Evolutionary conservation across 2,113 vertebrate species (phyloP), one percentile per base, ranked within the genome.

Genomic region (Leucosticte australis): DNA sequence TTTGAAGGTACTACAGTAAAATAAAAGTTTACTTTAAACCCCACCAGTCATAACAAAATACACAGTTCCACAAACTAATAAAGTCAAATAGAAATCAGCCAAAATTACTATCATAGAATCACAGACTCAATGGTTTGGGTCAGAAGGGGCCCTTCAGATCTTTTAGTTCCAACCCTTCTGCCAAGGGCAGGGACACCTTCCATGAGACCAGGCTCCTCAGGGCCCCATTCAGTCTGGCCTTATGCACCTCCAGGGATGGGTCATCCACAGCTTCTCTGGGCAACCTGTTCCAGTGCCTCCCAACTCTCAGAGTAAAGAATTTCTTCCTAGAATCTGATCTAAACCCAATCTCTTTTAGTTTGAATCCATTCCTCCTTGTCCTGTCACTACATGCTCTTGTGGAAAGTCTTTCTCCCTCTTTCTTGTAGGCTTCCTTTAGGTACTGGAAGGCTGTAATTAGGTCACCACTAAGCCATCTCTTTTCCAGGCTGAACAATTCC

Each of bases 11-110:
- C 18, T 50, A 60, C 24, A 62, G 41, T 37, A 89, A 88, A 92
- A 93, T 27, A 90, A 70, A 92, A 59, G 55, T 56, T 83, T 75
- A 56, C 18, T 74, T 59, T 37, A 96, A 94, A 64, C 15, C 14
- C 44, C 52, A 64, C 8, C 23, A 49, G 27, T 78, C 21, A 15
- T 13, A 83, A 77, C 21, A 83, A 91, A 90, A 89, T 13, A 62
- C 31, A 77, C 14, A 52, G 27, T 18, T 83, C 37, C 52, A 93
- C 42, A 63, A 19, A n/a, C 26, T 64, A 79, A 60, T 49, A 24
- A 55, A 78, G 46, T 47, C 13, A 80, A 94, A 91, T 5, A 89
- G 64, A 74, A 77, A 95, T 68, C 70, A 90, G 21, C 14, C 39
- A 52, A 67, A 92, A 83, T 75, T 56, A 64, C 27, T 69, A 23